Conservation (phyloP, 2,888 invertebrate genomes). For the Metellina segmentata region DNA sequence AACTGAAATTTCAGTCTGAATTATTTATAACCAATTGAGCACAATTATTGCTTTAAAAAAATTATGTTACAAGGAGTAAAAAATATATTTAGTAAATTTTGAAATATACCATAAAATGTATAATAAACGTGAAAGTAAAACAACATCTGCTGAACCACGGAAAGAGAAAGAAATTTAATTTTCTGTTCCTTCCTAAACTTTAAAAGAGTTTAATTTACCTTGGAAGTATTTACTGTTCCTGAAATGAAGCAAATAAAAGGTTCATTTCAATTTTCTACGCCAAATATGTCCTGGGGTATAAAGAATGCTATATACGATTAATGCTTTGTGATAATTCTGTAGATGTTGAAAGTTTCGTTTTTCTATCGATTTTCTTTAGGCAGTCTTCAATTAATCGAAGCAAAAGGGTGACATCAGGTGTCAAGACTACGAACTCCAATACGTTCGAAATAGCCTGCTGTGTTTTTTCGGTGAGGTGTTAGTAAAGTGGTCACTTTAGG, state of each 20-base stretch:
- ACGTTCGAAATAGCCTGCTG: no score
- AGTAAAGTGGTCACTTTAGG: no score
- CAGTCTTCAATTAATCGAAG: no score
- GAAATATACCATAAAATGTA: background rate
- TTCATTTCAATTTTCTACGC: background rate
- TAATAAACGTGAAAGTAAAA: background rate
- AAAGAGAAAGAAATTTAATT: constrained; percentile 25
- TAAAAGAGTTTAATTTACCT: constrained; percentile 23
- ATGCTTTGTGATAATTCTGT: background rate
- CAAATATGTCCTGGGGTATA: background rate
- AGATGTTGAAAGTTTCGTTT: background rate
- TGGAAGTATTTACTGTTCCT: constrained; percentile 17
- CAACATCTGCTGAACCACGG: background rate
- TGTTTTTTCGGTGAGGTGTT: no score
- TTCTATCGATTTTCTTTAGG: background rate
- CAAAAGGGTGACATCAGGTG: no score
- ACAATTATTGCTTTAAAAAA: constrained; percentile 17
- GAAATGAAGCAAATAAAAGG: background rate
- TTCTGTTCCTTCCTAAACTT: constrained; percentile 16
- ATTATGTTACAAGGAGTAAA: background rate
- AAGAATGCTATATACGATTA: background rate
- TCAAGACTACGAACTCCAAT: no score
- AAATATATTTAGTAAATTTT: background rate
- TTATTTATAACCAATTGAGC: no score
- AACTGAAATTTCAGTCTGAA: no score